Base-by-base conservation (phyloP, 2,888 invertebrate species). In the Yponomeuta evonymella region DNA sequence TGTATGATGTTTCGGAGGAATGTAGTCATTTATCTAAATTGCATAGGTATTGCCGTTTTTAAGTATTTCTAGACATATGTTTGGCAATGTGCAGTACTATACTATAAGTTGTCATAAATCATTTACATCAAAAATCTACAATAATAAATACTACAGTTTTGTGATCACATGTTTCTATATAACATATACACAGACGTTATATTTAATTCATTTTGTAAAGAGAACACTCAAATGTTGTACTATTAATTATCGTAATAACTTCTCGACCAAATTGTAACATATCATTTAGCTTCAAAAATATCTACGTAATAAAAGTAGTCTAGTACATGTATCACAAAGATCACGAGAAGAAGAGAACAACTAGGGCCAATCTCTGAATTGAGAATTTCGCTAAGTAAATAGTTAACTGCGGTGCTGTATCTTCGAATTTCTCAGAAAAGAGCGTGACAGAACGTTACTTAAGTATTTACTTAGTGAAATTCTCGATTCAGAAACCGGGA, bases 211-310 rank as follows among this genome's bases (percentile, higher is more conserved):
- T 65, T 65, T 12, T 30, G 30, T 65, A 65, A 23, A 65, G 65
- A 65, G 65, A 65, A 65, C 65, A 65, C 65, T 15, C 4, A 33
- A 29, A 65, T 30, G 30, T 65, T 65, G 65, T 65, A 65, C 65
- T 65, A 65, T 65, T 65, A 23, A 64, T 65, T 29, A 10, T 33
- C 12, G 43, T 65, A 65, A 12, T 58, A 58, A 58, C 3, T 1
- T 58, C 15, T 58, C 51, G 3, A 58, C 4, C 6, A 12, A 58
- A 58, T 15, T 15, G 51, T 58, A 58, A 58, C 2, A 58, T 15
- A 58, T 15, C 51, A 58, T 10, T 15, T 58, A 58, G 43, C 43
- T 43, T 43, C 43, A 43, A 8, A 36, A 4, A 43, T 43, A 43
- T 4, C 43, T 43, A 43, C 51, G 12, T 15, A 58, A 15, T 58